Conservation (phyloP, 2,797 vertebrate genomes). For the Spheniscus humboldti region DNA sequence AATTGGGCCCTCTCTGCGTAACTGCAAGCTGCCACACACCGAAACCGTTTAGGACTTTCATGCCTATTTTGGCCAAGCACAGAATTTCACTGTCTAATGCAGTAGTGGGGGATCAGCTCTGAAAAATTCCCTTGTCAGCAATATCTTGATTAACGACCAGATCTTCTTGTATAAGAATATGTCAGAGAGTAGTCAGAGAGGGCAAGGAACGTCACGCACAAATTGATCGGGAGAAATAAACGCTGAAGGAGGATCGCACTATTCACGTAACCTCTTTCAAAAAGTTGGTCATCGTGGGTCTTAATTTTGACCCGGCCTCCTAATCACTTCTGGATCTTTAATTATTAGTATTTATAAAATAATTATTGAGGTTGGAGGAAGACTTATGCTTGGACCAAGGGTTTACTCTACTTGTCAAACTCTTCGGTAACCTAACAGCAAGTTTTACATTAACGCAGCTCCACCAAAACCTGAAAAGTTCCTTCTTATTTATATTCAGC, state of each 20-base stretch:
- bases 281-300: not conserved
- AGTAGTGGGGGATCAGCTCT: not conserved
- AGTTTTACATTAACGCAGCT: not conserved
- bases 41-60: not conserved
- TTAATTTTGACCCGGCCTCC: not conserved
- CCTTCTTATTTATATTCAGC: not conserved
- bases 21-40: not conserved
- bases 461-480: not conserved
- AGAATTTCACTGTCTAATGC: not conserved
- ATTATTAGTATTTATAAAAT: not conserved
- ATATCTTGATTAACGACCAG: not conserved
- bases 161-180: not conserved
- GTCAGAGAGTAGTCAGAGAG: not conserved
- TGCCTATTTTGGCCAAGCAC: not conserved
- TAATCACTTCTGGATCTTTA: not conserved
- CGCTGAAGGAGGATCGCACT: not conserved
- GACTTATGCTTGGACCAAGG: not conserved
- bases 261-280: not conserved
- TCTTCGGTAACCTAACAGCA: not conserved
- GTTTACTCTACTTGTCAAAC: not conserved
- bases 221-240: not conserved
- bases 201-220: not conserved
- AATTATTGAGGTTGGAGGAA: not conserved
- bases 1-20: rapidly evolving
- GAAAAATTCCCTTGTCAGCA: not conserved